Evolutionary conservation across 2,797 vertebrate species (phyloP), one percentile per base, ranked within the genome.

Genomic region (Cichlasoma orientale): DNA sequence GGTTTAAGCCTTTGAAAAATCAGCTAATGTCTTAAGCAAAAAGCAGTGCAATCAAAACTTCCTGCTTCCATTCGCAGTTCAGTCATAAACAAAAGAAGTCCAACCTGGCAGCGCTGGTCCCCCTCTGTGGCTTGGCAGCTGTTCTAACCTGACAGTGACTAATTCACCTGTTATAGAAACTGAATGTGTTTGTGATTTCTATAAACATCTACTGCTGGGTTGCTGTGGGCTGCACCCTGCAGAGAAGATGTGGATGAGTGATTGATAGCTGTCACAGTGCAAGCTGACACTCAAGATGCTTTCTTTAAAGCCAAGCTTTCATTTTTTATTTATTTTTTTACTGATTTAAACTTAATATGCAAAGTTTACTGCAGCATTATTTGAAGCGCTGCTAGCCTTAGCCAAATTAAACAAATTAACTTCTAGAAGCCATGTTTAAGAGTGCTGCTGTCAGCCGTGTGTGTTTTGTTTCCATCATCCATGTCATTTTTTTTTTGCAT

Each of bases 261-360:
- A 88, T 12, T 79, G 85, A 86, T 38, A 57, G 82, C 83, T 84
- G 86, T 83, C 86, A 83, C 59, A 54, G 25, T 57, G 63, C 76
- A 77, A 59, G 25, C 4, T 85, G 61, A 83, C 78, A 75, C 63
- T 72, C 54, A 11, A 66, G 47, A 56, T 13, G 38, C 61, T n/a
- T 31, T 41, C 27, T 77, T 82, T 77, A 50, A 82, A 80, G 56
- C 76, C 2, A 6, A 41, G 27, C 29, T 36, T 36, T 36, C 3
- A 10, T 36, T 36, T 29, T 71, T 21, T 19, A 33, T 44, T 61
- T 27, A 27, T 27, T 2, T 70, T 5, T 80, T 83, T 14, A 13
- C 41, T 11, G 25, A 80, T 29, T 75, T 53, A n/a, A 72, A 54
- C 27, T 79, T 56, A 29, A 29, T 50, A 50, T 68, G 14, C 44